Conservation (phyloP, 2,113 vertebrate species). For the Mugil cephalus region DNA sequence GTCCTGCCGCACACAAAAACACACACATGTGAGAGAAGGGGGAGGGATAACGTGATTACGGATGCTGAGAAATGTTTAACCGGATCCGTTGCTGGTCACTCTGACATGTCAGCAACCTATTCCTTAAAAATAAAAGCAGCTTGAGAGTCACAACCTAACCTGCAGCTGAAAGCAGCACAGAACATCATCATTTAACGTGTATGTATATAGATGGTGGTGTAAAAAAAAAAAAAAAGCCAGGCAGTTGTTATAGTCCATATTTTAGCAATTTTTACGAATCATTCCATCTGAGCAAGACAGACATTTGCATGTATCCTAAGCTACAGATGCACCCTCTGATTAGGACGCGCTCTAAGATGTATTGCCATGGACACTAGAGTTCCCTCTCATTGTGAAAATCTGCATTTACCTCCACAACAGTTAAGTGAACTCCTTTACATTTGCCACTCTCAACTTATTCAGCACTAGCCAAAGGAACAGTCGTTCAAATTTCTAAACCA, state of each 20-base stretch:
- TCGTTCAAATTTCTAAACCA: not conserved
- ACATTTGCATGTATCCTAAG: no score
- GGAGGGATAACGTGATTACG: constrained; percentile 33
- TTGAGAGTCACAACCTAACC: constrained; percentile 41
- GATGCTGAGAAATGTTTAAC: constrained; percentile 35
- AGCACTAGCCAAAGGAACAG: not conserved
- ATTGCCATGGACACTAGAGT: no score
- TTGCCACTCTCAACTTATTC: not conserved
- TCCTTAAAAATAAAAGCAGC: constrained; percentile 43
- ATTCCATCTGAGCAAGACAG: no score
- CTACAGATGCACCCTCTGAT: no score
- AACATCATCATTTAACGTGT: constrained; percentile 15
- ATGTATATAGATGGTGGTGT: not conserved
- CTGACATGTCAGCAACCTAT: constrained; percentile 27
- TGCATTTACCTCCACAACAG: no score
- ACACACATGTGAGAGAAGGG: constrained; percentile 33
- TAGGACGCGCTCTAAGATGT: no score
- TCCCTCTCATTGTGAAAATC: not conserved
- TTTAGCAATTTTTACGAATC: no score
- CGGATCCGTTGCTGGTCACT: constrained; percentile 28
- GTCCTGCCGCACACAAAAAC: constrained; percentile 84
- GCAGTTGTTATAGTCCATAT: no score
- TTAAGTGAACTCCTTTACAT: no score
- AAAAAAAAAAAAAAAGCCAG: not conserved
- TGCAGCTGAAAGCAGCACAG: constrained; percentile 25